phyloP scores from a whole-genome alignment of 2,113 vertebrate genomes.

The Sturnira hondurensis region DNA sequence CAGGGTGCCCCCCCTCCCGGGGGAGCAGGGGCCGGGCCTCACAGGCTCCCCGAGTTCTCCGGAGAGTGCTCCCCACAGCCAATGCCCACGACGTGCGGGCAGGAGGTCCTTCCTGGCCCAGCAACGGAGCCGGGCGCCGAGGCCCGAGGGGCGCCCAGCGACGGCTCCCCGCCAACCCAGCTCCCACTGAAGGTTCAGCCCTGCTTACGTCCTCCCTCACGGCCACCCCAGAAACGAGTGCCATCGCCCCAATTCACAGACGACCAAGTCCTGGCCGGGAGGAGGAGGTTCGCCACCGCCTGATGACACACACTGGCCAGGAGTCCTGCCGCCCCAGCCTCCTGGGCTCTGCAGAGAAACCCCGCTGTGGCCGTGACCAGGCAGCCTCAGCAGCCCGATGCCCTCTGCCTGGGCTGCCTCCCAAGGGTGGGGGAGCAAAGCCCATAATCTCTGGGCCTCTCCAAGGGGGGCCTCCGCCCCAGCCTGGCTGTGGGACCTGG shows the following conservation, averaged over 20 bases:
- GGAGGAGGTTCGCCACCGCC: fast-evolving
- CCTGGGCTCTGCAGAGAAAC: background rate
- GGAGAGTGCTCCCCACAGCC: fast-evolving
- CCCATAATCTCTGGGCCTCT: background rate
- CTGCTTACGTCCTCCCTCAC: fast-evolving
- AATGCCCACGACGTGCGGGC: fast-evolving
- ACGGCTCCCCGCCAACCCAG: fast-evolving
- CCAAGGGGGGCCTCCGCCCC: background rate
- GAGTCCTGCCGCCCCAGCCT: background rate
- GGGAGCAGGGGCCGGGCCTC: background rate
- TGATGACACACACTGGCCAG: fast-evolving
- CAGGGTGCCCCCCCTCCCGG: background rate
- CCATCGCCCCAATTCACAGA: background rate
- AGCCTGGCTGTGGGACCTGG: fast-evolving
- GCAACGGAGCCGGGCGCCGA: background rate
- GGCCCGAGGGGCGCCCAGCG: background rate
- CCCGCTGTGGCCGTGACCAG: background rate
- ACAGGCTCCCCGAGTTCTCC: fast-evolving
- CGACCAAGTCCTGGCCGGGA: background rate
- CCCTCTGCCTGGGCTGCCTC: background rate
- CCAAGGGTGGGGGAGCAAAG: background rate
- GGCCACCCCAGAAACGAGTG: background rate
- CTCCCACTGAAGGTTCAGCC: background rate
- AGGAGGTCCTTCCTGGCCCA: background rate
- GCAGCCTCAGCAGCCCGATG: background rate